These are phyloP conservation scores for Acanthurus leucopareius DNA, from an alignment of 2,797 vertebrate genomes.

Conservation along the genomic window DNA sequence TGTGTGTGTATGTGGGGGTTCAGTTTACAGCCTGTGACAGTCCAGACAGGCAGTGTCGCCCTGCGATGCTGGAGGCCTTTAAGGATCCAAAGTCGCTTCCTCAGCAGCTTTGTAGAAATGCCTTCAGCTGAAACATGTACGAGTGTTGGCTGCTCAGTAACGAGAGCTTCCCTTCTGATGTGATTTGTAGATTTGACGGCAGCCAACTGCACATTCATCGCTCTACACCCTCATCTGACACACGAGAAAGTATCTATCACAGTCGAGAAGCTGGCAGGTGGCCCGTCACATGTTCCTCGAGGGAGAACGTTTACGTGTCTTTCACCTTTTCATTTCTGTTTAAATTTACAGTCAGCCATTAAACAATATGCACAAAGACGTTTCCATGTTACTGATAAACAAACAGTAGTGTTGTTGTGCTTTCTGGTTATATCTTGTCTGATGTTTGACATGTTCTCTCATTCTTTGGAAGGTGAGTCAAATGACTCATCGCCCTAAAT, in stretches of 20 bases:
- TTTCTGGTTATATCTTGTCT: slow-evolving; percentile 7
- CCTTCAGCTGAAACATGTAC: slow-evolving; percentile 41
- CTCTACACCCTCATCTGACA: slow-evolving; percentile 8
- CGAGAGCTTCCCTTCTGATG: slow-evolving; percentile 16
- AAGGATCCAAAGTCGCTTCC: slow-evolving; percentile 37
- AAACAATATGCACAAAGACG: background rate
- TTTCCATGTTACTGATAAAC: background rate
- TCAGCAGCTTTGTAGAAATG: slow-evolving; percentile 54
- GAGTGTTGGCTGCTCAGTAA: slow-evolving; percentile 14
- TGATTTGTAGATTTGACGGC: slow-evolving; percentile 46
- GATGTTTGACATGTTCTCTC: background rate
- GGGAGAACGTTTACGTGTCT: slow-evolving; percentile 3
- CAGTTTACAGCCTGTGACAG: slow-evolving; percentile 45
- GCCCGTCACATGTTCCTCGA: slow-evolving; percentile 6
- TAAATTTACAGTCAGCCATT: slow-evolving; percentile 7
- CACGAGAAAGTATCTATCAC: slow-evolving; percentile 23
- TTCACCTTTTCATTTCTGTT: slow-evolving; percentile 12
- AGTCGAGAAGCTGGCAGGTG: slow-evolving; percentile 33
- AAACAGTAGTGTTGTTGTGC: background rate
- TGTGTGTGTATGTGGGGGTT: slow-evolving; percentile 19
- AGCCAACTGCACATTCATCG: slow-evolving; percentile 35
- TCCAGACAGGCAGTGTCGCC: slow-evolving; percentile 35
- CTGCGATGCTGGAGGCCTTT: slow-evolving; percentile 23
- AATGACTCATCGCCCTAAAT: slow-evolving; percentile 1
- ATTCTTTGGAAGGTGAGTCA: background rate